Base-by-base conservation (phyloP, 2,888 invertebrate genomes). In the Mesoligia furuncula region DNA sequence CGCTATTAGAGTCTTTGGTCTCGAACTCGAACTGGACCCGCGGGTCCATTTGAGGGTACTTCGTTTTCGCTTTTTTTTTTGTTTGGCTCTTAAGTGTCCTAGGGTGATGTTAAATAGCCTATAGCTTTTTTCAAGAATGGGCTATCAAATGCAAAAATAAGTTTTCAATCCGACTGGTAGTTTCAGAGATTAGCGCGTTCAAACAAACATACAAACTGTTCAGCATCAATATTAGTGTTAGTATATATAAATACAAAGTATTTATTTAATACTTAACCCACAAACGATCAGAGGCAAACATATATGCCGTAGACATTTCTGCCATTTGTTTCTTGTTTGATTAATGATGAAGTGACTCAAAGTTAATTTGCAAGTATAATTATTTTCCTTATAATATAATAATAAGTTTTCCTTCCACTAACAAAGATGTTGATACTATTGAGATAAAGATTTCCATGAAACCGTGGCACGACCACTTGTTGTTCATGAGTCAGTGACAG, bases 371-470 rank as follows among this genome's bases (percentile, higher is more conserved):
- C 54, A 78, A 73, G 62, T 78, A 54, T 59, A 76, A 81, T 66
- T 8, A 45, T 79, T 82, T 82, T 62, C 62, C 67, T 67, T 11
- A 0, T 61, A 31, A 45, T 45, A 45, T 45, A 45, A 13, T 45
- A 13, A n/a, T 54, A 36, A 2, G 48, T 51, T 66, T 73, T 79
- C 36, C 31, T 64, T 7, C 6, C 42, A 54, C n/a, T 11, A 15
- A 64, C 67, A 80, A 67, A 51, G 62, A 4, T 42, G 62, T 36
- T 48, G 66, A 51, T 36, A 59, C 20, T n/a, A 54, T 27, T 57
- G 20, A 57, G 67, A 83, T 83, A 64, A 77, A 82, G 48, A 51
- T 59, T 83, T 68, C 83, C 2, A 64, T 64, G 83, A 77, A 83
- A 59, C 57, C 4, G 31, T 15, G n/a, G 2, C 48, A 59, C 57